Conservation (phyloP, 2,888 invertebrate genomes). For the Plemyria rubiginata region DNA sequence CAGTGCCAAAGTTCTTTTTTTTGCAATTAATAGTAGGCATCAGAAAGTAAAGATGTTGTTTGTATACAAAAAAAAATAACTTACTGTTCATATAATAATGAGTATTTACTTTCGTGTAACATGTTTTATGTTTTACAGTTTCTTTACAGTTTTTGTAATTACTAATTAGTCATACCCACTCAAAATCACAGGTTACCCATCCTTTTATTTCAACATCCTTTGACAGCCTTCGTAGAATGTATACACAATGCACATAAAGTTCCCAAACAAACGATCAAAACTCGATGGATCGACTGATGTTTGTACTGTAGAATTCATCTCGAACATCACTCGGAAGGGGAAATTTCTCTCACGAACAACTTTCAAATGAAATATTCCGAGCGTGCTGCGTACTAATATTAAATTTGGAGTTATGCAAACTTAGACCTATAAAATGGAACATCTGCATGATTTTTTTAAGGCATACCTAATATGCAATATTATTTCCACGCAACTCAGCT, state of each 20-base stretch:
- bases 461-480: not conserved
- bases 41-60: too few species aligned
- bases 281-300: conserved; percentile 52
- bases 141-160: too few species aligned
- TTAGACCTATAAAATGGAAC: conserved; percentile 24
- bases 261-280: conserved; percentile 33
- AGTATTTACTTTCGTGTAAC: too few species aligned
- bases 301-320: conserved; percentile 46
- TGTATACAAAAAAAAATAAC: too few species aligned
- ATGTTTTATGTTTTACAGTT: too few species aligned
- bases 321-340: conserved; percentile 33
- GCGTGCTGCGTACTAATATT: conserved; percentile 55
- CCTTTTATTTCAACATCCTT: conserved; percentile 5
- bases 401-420: conserved; percentile 44
- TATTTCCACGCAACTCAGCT: too few species aligned
- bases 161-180: too few species aligned
- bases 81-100: too few species aligned
- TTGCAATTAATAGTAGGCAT: too few species aligned
- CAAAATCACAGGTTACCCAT: not conserved
- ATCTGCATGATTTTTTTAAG: conserved; percentile 2
- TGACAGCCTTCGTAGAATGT: conserved; percentile 6
- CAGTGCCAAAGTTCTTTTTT: too few species aligned
- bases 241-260: conserved; percentile 25
- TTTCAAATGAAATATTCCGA: conserved; percentile 73
- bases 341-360: conserved; percentile 53